Conservation (phyloP, 2,888 invertebrate genomes). For the Drepana falcataria region DNA sequence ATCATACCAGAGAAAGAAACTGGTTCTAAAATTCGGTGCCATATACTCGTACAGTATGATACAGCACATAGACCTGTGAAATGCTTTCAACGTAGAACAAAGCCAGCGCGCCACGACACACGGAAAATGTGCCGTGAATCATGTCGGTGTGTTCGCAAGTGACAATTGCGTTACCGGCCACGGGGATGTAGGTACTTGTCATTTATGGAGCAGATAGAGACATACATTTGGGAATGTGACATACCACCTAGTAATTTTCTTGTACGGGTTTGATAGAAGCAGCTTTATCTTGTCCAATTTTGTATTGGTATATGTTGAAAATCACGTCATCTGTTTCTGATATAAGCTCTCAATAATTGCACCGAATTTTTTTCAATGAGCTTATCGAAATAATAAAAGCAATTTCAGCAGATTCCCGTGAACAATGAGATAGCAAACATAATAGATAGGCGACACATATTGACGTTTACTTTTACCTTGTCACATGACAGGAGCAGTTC, state of each 20-base stretch:
- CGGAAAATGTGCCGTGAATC: conserved; percentile 4
- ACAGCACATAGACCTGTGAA: conserved; percentile 1
- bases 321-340: too few species aligned
- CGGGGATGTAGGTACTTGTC: background rate
- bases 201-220: background rate
- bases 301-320: too few species aligned
- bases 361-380: too few species aligned
- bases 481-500: background rate
- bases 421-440: background rate
- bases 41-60: background rate
- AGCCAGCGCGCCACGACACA: conserved; percentile 1
- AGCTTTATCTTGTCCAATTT: too few species aligned
- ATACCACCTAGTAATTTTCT: too few species aligned
- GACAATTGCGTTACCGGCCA: background rate
- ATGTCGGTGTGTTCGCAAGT: background rate
- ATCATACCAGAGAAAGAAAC: too few species aligned
- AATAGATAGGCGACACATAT: background rate
- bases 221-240: too few species aligned
- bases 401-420: background rate
- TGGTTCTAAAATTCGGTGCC: background rate
- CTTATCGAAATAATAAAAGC: background rate
- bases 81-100: conserved; percentile 9
- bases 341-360: too few species aligned
- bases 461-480: background rate
- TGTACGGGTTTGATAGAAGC: too few species aligned